A percentile compares a stretch with the other conserved stretches of the same genome.
These are phyloP conservation scores for Nephrotoma appendiculata DNA, from an alignment of 2,888 invertebrate species.

Conservation along the genomic window DNA sequence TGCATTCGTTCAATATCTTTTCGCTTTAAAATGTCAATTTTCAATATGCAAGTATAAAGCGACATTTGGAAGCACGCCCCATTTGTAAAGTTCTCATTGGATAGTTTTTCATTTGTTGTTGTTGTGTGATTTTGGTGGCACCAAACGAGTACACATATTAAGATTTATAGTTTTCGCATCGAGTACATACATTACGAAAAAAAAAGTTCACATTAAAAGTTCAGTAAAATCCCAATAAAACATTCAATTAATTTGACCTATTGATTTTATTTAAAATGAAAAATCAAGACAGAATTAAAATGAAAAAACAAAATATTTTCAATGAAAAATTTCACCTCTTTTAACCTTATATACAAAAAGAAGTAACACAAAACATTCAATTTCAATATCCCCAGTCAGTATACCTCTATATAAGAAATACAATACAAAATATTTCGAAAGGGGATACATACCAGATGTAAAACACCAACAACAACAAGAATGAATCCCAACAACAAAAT, in stretches of 20 bases:
- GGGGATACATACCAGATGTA: not conserved
- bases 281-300: not conserved
- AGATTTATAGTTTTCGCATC: not conserved
- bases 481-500: not conserved
- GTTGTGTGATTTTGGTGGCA: not conserved
- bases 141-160: not conserved
- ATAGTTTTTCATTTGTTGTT: not conserved
- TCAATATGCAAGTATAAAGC: not conserved
- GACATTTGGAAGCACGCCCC: not conserved
- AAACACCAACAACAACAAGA: not conserved
- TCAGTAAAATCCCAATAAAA: not conserved
- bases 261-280: not conserved
- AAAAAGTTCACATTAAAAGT: not conserved
- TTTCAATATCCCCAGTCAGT: not conserved
- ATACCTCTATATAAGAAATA: not conserved
- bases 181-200: not conserved
- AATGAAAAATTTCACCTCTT: slow-evolving; percentile 2
- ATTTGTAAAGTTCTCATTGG: not conserved
- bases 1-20: not conserved
- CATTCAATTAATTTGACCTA: slow-evolving; percentile 4
- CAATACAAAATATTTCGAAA: not conserved
- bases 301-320: not conserved
- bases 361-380: slow-evolving; percentile 1
- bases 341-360: not conserved
- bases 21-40: not conserved